Evolutionary conservation across 1,140 invertebrate species (phyloP), one percentile per base, ranked within the genome.

Genomic region (Drosophila eugracilis): DNA sequence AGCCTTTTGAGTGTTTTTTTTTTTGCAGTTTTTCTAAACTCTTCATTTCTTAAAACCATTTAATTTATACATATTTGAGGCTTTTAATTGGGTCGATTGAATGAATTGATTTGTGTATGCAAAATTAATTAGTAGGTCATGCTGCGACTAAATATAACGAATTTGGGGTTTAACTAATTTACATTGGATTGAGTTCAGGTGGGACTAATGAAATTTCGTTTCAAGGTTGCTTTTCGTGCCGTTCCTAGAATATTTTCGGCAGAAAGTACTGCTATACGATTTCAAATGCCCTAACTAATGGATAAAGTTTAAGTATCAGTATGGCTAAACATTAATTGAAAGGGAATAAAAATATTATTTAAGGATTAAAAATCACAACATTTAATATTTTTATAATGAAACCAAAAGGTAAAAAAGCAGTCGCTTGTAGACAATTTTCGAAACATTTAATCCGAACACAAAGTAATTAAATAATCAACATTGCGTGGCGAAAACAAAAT

Each of bases 1-100:
- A n/a, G 37, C 37, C n/a, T 53, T 67, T 53, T 67, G 26, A 49
- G n/a, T 58, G 52, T 12, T 37, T 66, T 30, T 9, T 37, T 62
- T 30, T 9, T 26, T 62, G 28, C 39, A 32, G 30, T 48, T 66
- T 24, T 65, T 37, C 9, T 14, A 17, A 24, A n/a, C 4, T 49
- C 19, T 62, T 42, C 21, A 4, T 15, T 28, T 1, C 9, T 2
- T 4, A 54, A 17, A 21, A 32, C 22, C 21, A 7, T 15, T 30
- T 60, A 14, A 32, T 44, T 26, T 24, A 44, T 28, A 26, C 30
- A 39, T 19, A 32, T 53, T 60, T 24, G 17, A 41, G 12, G 12
- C 10, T 17, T 26, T 19, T 12, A 52, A 52, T 26, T 50, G 21
- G 62, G 58, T 30, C 57, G 30, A 19, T 14, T 26, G 44, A 45